Evolutionary conservation across 2,888 invertebrate species (phyloP).

Genomic region (Zelleria hepariella): DNA sequence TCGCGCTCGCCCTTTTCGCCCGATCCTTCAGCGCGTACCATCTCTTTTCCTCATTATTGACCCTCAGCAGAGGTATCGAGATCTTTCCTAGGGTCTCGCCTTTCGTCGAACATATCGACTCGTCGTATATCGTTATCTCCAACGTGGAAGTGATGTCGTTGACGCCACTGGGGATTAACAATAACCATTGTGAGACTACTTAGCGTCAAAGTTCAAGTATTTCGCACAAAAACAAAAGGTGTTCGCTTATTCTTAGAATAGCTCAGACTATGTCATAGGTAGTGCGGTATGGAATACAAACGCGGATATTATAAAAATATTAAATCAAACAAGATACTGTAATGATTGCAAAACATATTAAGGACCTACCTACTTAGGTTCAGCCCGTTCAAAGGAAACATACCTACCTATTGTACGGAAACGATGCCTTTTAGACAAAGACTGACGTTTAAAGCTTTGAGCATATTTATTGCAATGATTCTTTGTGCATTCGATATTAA

Average conservation of each 20-base stretch:
- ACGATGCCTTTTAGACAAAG: too few species aligned
- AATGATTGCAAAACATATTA: neutral
- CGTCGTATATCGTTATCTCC: conserved; percentile 51
- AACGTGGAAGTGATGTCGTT: conserved; percentile 56
- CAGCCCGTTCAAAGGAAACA: too few species aligned
- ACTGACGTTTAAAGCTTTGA: too few species aligned
- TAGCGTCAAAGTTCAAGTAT: neutral
- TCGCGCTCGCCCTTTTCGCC: conserved; percentile 40
- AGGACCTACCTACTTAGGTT: too few species aligned
- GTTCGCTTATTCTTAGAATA: neutral
- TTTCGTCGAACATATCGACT: conserved; percentile 43
- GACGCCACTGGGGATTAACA: conserved; percentile 36
- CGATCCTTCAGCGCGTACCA: conserved; percentile 59
- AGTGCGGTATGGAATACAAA: too few species aligned
- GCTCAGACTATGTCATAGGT: neutral
- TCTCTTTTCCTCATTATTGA: conserved; percentile 50
- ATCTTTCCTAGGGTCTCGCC: conserved; percentile 52
- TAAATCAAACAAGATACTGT: neutral
- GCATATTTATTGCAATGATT: too few species aligned
- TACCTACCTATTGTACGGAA: too few species aligned
- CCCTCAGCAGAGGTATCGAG: conserved; percentile 51
- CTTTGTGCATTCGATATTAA: too few species aligned
- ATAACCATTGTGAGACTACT: neutral
- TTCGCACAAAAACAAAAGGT: neutral
- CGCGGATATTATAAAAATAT: neutral